Evolutionary conservation across 2,797 vertebrate genomes (phyloP).

Genomic region (Psittacula derbiana): DNA sequence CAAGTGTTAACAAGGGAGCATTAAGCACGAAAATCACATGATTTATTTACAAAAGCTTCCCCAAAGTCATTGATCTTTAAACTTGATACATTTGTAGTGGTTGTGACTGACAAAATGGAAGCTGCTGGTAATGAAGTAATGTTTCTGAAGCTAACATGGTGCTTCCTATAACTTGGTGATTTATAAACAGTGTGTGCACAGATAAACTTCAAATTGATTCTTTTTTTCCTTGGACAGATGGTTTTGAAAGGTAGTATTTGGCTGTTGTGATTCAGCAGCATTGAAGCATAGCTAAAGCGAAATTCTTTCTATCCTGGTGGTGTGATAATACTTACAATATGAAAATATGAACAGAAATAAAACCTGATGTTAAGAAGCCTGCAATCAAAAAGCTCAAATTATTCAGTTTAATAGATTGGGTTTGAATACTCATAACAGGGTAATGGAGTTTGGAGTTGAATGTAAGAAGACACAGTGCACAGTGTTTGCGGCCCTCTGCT

Average conservation of each 20-base stretch:
- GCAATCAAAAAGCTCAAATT: neutral
- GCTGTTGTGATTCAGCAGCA: neutral
- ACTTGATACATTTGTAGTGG: neutral
- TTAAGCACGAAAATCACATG: neutral
- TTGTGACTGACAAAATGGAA: neutral
- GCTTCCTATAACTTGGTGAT: neutral
- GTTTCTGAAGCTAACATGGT: neutral
- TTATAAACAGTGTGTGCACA: constrained; percentile 1
- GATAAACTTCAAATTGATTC: constrained; percentile 1
- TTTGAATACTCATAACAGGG: neutral
- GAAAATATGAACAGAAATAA: constrained; percentile 3
- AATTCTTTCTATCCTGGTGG: neutral
- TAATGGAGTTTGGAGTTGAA: neutral
- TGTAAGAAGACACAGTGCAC: neutral
- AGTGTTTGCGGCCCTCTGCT: neutral
- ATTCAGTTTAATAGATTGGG: neutral
- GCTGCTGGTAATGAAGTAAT: neutral
- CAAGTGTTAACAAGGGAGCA: neutral
- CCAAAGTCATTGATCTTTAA: neutral
- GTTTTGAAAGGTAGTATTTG: neutral
- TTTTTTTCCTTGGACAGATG: neutral
- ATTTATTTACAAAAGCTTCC: neutral
- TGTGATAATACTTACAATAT: neutral
- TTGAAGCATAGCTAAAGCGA: neutral
- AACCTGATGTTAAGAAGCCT: neutral